These are phyloP conservation scores for Amaurobius ferox DNA, from an alignment of 2,888 invertebrate species.

Conservation along the genomic window DNA sequence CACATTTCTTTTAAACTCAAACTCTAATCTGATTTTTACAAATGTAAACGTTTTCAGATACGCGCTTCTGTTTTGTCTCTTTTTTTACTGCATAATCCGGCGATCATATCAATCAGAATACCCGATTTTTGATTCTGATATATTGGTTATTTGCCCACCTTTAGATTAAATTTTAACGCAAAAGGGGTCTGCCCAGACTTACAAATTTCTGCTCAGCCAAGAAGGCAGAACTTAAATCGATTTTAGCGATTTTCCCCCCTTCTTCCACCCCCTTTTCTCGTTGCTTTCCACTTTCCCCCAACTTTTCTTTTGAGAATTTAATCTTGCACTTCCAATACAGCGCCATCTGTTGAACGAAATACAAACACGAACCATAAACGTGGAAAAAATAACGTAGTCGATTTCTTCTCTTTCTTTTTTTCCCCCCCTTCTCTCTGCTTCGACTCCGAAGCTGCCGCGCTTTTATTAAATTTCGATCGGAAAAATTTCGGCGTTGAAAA, in stretches of 20 bases:
- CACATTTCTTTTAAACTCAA: not conserved
- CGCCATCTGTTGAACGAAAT: conserved; percentile 68
- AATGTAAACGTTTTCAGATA: conserved; percentile 13
- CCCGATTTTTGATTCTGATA: conserved; percentile 56
- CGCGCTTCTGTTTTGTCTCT: not conserved
- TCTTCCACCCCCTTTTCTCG: conserved; percentile 2
- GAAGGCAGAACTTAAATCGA: conserved; percentile 64
- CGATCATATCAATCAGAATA: conserved; percentile 46
- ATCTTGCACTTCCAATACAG: conserved; percentile 66
- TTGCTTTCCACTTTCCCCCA: conserved; percentile 54
- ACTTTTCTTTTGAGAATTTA: conserved; percentile 70
- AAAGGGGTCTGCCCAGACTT: conserved; percentile 47
- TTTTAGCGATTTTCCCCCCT: conserved; percentile 62
- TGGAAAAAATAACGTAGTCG: conserved; percentile 50
- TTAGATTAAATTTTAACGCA: conserved; percentile 65
- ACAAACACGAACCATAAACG: conserved; percentile 69
- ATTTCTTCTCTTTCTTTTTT: conserved; percentile 14
- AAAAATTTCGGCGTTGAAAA: conserved; percentile 39
- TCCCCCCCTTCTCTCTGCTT: not conserved
- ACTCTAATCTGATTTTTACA: conserved; percentile 1
- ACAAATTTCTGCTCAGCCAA: conserved; percentile 50
- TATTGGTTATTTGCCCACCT: conserved; percentile 50
- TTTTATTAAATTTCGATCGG: conserved; percentile 52
- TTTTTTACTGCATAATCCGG: conserved; percentile 36
- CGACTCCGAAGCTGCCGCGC: conserved; percentile 8